These are phyloP conservation scores for Coptotermes formosanus DNA, from an alignment of 1,140 invertebrate genomes.

Conservation along the genomic window DNA sequence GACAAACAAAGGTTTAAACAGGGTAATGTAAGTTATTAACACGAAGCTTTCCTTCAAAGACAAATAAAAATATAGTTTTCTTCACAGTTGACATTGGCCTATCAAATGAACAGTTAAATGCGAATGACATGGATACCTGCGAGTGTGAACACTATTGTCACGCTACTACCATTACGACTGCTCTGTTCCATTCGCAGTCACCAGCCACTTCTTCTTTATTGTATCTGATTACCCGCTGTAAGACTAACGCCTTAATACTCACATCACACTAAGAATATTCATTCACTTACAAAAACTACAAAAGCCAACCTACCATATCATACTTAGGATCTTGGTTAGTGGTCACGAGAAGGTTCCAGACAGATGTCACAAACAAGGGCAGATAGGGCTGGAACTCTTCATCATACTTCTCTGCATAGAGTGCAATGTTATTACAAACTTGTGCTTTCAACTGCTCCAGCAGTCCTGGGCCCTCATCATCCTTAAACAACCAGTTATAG, in stretches of 20 bases:
- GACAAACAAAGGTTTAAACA: too few relatives aligned
- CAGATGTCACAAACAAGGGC: conserved; percentile 84
- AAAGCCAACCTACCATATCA: conserved; percentile 68
- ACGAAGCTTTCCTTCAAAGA: too few relatives aligned
- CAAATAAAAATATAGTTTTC: too few relatives aligned
- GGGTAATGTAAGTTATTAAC: too few relatives aligned
- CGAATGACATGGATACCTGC: too few relatives aligned
- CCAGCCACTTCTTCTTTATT: too few relatives aligned
- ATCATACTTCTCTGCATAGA: conserved; percentile 97
- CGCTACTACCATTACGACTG: too few relatives aligned
- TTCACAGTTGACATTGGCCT: too few relatives aligned
- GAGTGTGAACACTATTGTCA: too few relatives aligned
- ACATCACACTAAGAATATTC: neutral
- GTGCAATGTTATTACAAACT: conserved; percentile 90
- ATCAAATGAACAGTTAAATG: too few relatives aligned
- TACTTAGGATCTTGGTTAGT: conserved; percentile 87
- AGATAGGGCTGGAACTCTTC: conserved; percentile 92
- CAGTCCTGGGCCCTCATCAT: conserved; percentile 86
- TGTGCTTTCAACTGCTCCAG: conserved; percentile 91
- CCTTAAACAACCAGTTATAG: conserved; percentile 50
- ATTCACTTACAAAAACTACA: neutral
- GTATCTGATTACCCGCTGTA: too few relatives aligned
- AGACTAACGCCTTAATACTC: neutral
- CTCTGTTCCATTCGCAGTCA: too few relatives aligned
- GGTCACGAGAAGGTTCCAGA: conserved; percentile 86